These are phyloP conservation scores for Plectrocnemia conspersa DNA, from an alignment of 1,140 invertebrate genomes.

Conservation along the genomic window DNA sequence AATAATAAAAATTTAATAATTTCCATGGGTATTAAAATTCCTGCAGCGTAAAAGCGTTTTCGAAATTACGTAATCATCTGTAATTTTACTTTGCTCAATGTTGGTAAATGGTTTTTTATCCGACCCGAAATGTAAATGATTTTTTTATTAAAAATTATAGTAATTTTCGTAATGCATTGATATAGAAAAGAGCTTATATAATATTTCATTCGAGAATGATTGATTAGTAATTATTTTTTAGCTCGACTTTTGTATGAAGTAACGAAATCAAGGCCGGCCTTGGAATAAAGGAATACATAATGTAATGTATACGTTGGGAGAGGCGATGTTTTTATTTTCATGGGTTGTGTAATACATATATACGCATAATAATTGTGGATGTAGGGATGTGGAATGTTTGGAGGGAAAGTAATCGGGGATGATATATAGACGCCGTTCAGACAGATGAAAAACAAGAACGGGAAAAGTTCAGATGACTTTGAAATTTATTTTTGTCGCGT, in stretches of 20 bases:
- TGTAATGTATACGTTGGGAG: too few relatives aligned
- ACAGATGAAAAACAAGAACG: slow-evolving; percentile 6
- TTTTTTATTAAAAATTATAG: too few relatives aligned
- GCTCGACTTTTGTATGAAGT: too few relatives aligned
- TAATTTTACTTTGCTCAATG: slow-evolving; percentile 1
- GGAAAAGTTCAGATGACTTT: too few relatives aligned
- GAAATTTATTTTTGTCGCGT: too few relatives aligned
- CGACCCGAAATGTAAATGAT: background rate
- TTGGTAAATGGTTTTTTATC: too few relatives aligned
- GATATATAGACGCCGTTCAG: slow-evolving; percentile 20
- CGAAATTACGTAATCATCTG: slow-evolving; percentile 14
- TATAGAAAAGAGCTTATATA: slow-evolving; percentile 4
- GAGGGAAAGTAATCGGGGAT: slow-evolving; percentile 14
- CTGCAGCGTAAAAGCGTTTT: background rate
- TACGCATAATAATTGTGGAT: slow-evolving; percentile 10
- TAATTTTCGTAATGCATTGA: too few relatives aligned
- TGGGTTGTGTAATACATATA: background rate
- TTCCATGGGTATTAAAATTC: background rate
- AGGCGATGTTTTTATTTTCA: background rate
- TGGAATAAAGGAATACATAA: too few relatives aligned
- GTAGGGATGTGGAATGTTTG: slow-evolving; percentile 7
- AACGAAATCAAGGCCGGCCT: too few relatives aligned
- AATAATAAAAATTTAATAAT: slow-evolving; percentile 19
- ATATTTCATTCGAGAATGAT: too few relatives aligned
- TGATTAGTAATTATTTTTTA: too few relatives aligned